Evolutionary conservation across 2,113 vertebrate genomes (phyloP).

Genomic region (Leucopsar rothschildi): DNA sequence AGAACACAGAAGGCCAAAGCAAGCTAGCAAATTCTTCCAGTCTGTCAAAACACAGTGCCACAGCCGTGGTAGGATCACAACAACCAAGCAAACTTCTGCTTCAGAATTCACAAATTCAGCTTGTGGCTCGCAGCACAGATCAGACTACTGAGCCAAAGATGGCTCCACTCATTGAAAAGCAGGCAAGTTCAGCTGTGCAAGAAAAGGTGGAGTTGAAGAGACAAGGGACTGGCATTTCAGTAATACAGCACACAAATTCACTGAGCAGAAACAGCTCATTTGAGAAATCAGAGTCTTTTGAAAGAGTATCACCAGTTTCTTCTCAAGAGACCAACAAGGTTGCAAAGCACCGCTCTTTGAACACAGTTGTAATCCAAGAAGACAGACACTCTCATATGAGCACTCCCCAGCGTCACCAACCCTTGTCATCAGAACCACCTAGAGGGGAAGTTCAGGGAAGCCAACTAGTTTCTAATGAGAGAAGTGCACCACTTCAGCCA

Average conservation of each 20-base stretch:
- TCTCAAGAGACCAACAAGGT: conserved; percentile 71
- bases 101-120: conserved; percentile 80
- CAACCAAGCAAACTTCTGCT: conserved; percentile 69
- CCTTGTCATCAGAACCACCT: conserved; percentile 41
- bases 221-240: conserved; percentile 91
- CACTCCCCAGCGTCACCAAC: conserved; percentile 64
- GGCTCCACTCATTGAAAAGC: conserved; percentile 77
- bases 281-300: conserved; percentile 85
- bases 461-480: conserved; percentile 62
- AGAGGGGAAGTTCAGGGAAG: conserved; percentile 69
- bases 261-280: conserved; percentile 90
- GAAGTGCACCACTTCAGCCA: conserved; percentile 70
- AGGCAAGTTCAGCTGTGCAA: conserved; percentile 65
- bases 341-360: conserved; percentile 66
- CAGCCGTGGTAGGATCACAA: conserved; percentile 61
- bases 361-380: conserved; percentile 61
- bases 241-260: conserved; percentile 97
- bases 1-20: conserved; percentile 75
- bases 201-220: conserved; percentile 84
- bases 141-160: conserved; percentile 72
- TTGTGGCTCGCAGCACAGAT: conserved; percentile 75
- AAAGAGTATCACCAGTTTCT: conserved; percentile 79
- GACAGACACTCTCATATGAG: conserved; percentile 50
- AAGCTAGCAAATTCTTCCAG: conserved; percentile 45
- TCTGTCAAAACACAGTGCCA: conserved; percentile 59